Percentiles rank a stretch among this genome's conserved stretches.
These are phyloP conservation scores for Sorex maritimensis DNA, from an alignment of 2,797 vertebrate species.

Conservation along the genomic window DNA sequence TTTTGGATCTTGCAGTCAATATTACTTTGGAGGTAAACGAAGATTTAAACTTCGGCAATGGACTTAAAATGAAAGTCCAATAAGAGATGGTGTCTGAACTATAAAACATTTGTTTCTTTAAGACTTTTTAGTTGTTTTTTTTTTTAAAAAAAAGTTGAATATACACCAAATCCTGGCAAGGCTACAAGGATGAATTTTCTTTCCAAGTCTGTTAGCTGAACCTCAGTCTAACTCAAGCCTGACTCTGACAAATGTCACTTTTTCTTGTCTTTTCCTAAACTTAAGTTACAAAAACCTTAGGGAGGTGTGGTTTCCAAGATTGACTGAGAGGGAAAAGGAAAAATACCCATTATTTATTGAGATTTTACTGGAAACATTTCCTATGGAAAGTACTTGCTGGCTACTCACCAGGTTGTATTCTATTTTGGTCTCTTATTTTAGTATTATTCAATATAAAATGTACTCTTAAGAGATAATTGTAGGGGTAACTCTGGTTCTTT, in stretches of 20 bases:
- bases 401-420: background rate
- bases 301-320: background rate
- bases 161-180: background rate
- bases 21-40: slow-evolving; percentile 43
- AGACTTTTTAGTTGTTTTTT: slow-evolving; percentile 17
- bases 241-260: background rate
- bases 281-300: background rate
- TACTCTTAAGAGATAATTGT: background rate
- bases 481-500: slow-evolving; percentile 3
- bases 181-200: background rate
- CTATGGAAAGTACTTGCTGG: background rate
- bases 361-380: background rate
- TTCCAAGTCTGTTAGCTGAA: slow-evolving; percentile 27
- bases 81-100: slow-evolving; percentile 5
- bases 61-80: slow-evolving; percentile 46
- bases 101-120: slow-evolving; percentile 13
- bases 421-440: slow-evolving; percentile 12
- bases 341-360: background rate
- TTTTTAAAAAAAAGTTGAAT: background rate
- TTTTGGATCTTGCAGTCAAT: slow-evolving; percentile 24
- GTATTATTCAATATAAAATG: background rate
- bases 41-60: slow-evolving; percentile 44
- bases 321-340: slow-evolving; percentile 24
- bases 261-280: slow-evolving; percentile 27
- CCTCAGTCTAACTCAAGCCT: background rate